A percentile compares a stretch with the other conserved stretches of the same genome.
Evolutionary conservation across 2,797 vertebrate genomes (phyloP).

Genomic region (Pogoniulus pusillus): DNA sequence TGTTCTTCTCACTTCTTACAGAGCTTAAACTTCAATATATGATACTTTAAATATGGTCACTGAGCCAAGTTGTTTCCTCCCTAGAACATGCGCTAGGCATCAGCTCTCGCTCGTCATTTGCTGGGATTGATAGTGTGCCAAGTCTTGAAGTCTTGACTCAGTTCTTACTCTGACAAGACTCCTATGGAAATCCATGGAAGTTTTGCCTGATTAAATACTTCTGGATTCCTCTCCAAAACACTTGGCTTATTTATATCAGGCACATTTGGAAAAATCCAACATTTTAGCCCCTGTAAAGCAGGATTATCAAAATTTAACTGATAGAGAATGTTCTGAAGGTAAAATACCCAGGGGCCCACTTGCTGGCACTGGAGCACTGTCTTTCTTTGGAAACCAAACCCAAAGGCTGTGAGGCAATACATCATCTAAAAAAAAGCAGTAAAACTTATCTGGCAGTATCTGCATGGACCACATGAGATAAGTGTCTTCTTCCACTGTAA

Average conservation of each 20-base stretch:
- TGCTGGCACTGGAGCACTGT: not conserved
- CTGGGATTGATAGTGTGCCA: slow-evolving; percentile 69
- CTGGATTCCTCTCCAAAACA: slow-evolving; percentile 38
- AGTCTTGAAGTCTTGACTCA: slow-evolving; percentile 62
- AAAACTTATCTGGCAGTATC: not conserved
- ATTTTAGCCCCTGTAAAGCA: slow-evolving; percentile 47
- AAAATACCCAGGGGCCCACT: not conserved
- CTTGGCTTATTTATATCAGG: slow-evolving; percentile 54
- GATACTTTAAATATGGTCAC: slow-evolving; percentile 63
- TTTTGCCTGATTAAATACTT: slow-evolving; percentile 68
- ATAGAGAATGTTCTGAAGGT: slow-evolving; percentile 10
- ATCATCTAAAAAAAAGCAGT: not conserved
- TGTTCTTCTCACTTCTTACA: slow-evolving; percentile 64
- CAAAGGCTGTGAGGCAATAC: not conserved
- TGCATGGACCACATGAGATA: not conserved
- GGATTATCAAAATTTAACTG: slow-evolving; percentile 42
- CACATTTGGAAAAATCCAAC: slow-evolving; percentile 16
- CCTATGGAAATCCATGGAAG: slow-evolving; percentile 61
- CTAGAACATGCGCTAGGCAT: slow-evolving; percentile 72
- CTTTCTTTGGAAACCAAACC: slow-evolving; percentile 3
- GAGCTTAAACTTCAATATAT: slow-evolving; percentile 44
- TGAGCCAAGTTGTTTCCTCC: slow-evolving; percentile 73
- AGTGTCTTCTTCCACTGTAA: not conserved
- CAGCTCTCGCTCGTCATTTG: slow-evolving; percentile 56
- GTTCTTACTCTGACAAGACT: slow-evolving; percentile 52